phyloP scores from a whole-genome alignment of 2,797 vertebrate genomes.

The Lacerta viridis region DNA sequence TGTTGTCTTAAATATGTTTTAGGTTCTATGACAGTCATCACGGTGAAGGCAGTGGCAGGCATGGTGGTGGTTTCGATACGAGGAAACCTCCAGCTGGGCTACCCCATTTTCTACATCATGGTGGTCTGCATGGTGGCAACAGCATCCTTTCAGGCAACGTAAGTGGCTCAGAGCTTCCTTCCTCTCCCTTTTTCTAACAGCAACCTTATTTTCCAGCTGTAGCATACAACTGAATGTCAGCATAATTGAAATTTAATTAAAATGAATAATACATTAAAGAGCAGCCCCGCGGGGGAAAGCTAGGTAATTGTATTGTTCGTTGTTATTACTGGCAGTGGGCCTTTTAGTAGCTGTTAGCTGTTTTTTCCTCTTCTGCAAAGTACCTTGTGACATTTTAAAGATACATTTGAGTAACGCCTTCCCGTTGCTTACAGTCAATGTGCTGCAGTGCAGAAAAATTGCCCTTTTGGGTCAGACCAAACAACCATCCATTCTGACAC shows the following conservation, averaged over 20 bases:
- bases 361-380: neutral
- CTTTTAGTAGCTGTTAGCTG: neutral
- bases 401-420: neutral
- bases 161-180: slow-evolving; percentile 64
- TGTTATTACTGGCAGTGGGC: neutral
- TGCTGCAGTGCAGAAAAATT: neutral
- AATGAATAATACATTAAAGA: slow-evolving; percentile 23
- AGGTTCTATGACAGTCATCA: slow-evolving; percentile 94
- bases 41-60: slow-evolving; percentile 93
- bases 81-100: slow-evolving; percentile 89
- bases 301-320: neutral
- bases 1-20: neutral
- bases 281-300: neutral
- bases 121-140: slow-evolving; percentile 94
- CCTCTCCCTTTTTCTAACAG: no score
- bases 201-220: no score
- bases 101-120: slow-evolving; percentile 97
- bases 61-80: slow-evolving; percentile 91
- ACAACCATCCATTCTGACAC: neutral
- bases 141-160: slow-evolving; percentile 91
- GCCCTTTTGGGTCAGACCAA: neutral
- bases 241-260: slow-evolving; percentile 27
- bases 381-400: neutral
- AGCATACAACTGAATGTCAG: neutral
- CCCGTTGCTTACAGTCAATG: neutral